phyloP scores from a whole-genome alignment of 1,140 invertebrate genomes.

The Magallana ariakensis region DNA sequence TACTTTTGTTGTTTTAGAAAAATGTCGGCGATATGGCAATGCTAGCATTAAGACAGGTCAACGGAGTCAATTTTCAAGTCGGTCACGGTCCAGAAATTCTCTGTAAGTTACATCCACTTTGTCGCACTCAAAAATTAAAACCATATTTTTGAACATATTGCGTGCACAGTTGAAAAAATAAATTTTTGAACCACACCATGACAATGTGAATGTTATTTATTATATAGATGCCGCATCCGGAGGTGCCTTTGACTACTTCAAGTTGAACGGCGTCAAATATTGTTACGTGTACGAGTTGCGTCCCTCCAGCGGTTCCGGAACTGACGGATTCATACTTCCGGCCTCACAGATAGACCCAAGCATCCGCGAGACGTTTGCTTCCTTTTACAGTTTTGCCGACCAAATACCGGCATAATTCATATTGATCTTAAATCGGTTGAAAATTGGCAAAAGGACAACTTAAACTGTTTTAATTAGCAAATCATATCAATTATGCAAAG shows the following conservation, averaged over 20 bases:
- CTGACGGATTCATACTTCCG: conserved; percentile 44
- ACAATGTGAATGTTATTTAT: too few relatives aligned
- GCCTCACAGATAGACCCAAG: conserved; percentile 45
- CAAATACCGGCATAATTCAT: conserved; percentile 13
- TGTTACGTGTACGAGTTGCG: conserved; percentile 59
- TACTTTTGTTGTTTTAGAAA: not conserved
- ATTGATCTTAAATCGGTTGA: too few relatives aligned
- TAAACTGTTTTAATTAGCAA: too few relatives aligned
- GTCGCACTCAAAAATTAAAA: too few relatives aligned
- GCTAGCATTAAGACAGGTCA: not conserved
- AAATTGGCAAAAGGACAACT: too few relatives aligned
- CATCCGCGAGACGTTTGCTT: conserved; percentile 44
- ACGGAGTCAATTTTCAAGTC: not conserved
- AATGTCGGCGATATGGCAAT: not conserved
- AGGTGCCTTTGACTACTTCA: conserved; percentile 53
- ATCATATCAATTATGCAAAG: too few relatives aligned
- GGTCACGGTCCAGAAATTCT: not conserved
- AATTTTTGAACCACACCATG: not conserved
- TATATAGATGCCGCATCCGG: conserved; percentile 53
- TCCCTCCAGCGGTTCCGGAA: conserved; percentile 22
- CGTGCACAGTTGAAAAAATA: not conserved
- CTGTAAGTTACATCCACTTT: not conserved
- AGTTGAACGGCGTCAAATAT: conserved; percentile 52
- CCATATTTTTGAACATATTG: too few relatives aligned
- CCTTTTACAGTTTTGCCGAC: conserved; percentile 43